A percentile compares a stretch with the other conserved stretches of the same genome.
Evolutionary conservation across 2,113 vertebrate species (phyloP).

Genomic region (Agapornis roseicollis): DNA sequence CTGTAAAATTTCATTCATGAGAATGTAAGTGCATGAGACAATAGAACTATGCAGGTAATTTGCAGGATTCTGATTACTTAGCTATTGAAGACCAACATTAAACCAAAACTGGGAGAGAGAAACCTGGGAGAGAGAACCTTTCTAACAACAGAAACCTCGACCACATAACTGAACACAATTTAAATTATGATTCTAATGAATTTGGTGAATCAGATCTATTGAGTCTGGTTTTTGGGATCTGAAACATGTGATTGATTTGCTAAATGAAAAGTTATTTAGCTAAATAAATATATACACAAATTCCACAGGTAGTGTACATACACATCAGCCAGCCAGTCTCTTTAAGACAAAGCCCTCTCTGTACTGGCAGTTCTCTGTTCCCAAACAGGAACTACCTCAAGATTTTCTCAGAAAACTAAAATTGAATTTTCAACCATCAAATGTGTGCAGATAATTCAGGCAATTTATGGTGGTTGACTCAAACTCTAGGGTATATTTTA

Average conservation of each 20-base stretch:
- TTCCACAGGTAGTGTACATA: neutral
- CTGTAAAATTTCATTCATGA: neutral
- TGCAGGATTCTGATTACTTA: neutral
- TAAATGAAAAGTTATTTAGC: neutral
- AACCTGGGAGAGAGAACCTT: neutral
- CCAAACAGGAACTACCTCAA: neutral
- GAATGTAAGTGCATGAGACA: neutral
- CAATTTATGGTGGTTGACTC: constrained; percentile 28
- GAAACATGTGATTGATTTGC: neutral
- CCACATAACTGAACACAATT: neutral
- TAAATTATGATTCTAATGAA: neutral
- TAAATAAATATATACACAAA: neutral
- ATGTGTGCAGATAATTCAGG: neutral
- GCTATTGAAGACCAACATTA: neutral
- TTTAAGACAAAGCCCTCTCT: neutral
- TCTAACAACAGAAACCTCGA: neutral
- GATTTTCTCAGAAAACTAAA: neutral
- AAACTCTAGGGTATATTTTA: constrained; percentile 54
- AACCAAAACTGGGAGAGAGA: neutral
- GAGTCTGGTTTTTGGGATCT: neutral
- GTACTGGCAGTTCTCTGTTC: neutral
- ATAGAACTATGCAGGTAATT: neutral
- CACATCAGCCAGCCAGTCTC: neutral
- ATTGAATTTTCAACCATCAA: neutral
- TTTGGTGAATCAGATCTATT: neutral